Percentiles rank a stretch among this genome's conserved stretches.
These are phyloP conservation scores for Malurus cyaneus DNA, from an alignment of 2,113 vertebrate genomes.

Conservation along the genomic window DNA sequence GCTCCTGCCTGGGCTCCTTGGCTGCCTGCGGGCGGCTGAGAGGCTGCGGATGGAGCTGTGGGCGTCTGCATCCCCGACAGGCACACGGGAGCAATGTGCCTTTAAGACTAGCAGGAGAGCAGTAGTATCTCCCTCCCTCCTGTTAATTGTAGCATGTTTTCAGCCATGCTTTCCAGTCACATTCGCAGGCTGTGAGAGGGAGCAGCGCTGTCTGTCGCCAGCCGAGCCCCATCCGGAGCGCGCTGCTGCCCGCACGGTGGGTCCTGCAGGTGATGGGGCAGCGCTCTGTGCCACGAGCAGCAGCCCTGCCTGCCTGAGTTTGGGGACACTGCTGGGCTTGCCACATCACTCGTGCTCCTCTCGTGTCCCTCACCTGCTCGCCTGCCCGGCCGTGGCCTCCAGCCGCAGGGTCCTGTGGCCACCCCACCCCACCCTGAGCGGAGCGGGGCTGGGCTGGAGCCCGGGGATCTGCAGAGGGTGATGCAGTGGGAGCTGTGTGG, in stretches of 20 bases:
- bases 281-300: background rate
- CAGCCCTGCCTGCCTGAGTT: background rate
- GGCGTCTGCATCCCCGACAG: background rate
- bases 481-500: background rate
- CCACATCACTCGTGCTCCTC: background rate
- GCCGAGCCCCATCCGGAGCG: background rate
- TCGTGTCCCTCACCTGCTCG: background rate
- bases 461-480: background rate
- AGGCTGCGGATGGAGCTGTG: background rate
- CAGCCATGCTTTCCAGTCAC: slow-evolving; percentile 68
- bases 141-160: slow-evolving; percentile 65
- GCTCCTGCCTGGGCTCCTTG: background rate
- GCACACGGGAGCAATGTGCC: slow-evolving; percentile 35
- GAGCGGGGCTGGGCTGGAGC: background rate
- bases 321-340: background rate
- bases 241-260: background rate
- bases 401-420: background rate
- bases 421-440: background rate
- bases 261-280: background rate
- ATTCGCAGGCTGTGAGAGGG: slow-evolving; percentile 45
- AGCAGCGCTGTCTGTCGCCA: background rate
- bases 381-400: background rate
- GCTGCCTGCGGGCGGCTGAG: background rate
- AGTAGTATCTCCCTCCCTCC: slow-evolving; percentile 66
- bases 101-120: slow-evolving; percentile 69